Evolutionary conservation across 1,140 invertebrate genomes (phyloP), one percentile per base, ranked within the genome.

Genomic region (Trichonephila inaurata): DNA sequence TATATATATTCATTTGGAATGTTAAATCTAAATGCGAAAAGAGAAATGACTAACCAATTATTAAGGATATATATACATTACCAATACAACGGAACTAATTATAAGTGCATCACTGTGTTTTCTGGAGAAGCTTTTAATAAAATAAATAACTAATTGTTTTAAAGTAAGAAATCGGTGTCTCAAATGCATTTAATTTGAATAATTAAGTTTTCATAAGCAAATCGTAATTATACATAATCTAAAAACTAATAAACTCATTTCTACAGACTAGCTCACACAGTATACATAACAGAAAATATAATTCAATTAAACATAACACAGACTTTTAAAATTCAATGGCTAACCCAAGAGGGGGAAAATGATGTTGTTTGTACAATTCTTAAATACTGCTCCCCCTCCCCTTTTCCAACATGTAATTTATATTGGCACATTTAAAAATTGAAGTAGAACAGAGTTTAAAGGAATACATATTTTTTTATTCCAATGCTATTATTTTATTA

Each of bases 201-300:
- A 51, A 51, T 10, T 51, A 7, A 51, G 10, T 51, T 51, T 51
- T 51, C 51, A 51, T 51, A 0, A 51, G 51, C 7, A 51, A 10
- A 51, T 51, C 0, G 51, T 51, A 51, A 10, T 12, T 10, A 51
- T 51, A 51, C 51, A 51, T 51, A 51, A 51, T 51, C 51, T 51
- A 40, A 24, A 69, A 69, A n/a, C 66, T 69, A 69, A 24, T 69
- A 24, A 12, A 69, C 24, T 69, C n/a, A 77, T 33, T 33, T 77
- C 24, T 77, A 33, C 66, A 77, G 72, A 77, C 72, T 77, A 77
- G 72, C 72, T 77, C 72, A 77, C 72, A 77, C 72, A 77, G 18
- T 19, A 28, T 40, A 28, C 18, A 77, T 40, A 77, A 77, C 16
- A 14, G 18, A 18, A 77, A 77, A 77, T 28, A 77, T 33, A 77